Evolutionary conservation across 2,797 vertebrate species (phyloP), one percentile per base, ranked within the genome.

Genomic region (Pseudotriccus pelzelni): DNA sequence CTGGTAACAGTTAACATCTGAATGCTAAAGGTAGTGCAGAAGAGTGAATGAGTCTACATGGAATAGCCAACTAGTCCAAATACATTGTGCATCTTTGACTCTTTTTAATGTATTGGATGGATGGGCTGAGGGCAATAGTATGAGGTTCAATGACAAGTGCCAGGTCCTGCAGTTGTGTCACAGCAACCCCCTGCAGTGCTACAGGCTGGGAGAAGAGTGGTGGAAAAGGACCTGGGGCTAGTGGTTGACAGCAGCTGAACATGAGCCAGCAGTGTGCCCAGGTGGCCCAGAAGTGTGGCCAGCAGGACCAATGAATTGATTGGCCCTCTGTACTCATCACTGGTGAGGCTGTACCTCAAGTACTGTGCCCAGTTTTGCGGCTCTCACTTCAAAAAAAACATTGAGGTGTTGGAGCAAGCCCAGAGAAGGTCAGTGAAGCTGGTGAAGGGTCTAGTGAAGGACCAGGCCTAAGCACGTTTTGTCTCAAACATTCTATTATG

Each of bases 381-480:
- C 22, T 11, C 8, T 36, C 3, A 43, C 27, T 55, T 55, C 34
- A 55, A 21, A 43, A 41, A 43, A 36, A 32, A 16, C 4, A 24
- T 21, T 75, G 55, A 17, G 10, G 6, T 43, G 5, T 8, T 55
- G 36, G 25, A 62, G 15, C 6, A 23, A 27, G 4, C 62, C 25
- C 47, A 43, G 34, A 55, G 53, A 47, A 53, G 34, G 12, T 5
- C 34, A 62, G 0, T 17, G 27, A 41, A 68, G 8, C 12, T 36
- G 34, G 6, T 23, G 25, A 47, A 23, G 0, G 0, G 5, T 28
- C 34, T 62, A 24, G 10, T 7, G 25, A 52, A 53, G 6, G 30
- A 74, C 30, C 25, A 67, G 34, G 30, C 7, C 18, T 36, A 34
- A 74, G 22, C 4, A 60, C 7, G 12, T 32, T 60, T 74, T 81